Percentiles rank a stretch among this genome's conserved stretches.
These are phyloP conservation scores for Moxostoma hubbsi DNA, from an alignment of 2,797 vertebrate species.

Conservation along the genomic window DNA sequence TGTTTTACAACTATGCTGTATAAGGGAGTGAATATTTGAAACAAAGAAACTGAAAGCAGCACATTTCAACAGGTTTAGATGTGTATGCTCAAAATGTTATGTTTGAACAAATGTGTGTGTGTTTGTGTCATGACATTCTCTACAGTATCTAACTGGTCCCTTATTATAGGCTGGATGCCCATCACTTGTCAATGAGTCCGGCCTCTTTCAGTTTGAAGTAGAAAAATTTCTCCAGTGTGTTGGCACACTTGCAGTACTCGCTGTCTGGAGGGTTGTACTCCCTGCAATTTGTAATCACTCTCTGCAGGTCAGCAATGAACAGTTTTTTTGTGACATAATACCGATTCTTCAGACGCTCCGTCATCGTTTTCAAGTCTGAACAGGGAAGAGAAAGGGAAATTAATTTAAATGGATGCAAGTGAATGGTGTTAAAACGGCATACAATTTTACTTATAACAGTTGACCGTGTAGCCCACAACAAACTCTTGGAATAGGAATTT, in stretches of 20 bases:
- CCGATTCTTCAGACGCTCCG: conserved; percentile 92
- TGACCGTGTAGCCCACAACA: too few relatives aligned
- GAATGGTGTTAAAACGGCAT: too few relatives aligned
- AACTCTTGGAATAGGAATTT: too few relatives aligned
- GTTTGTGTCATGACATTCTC: neutral
- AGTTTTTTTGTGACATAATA: conserved; percentile 99
- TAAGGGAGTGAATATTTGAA: neutral
- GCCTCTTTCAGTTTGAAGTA: conserved; percentile 99
- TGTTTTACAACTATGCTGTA: neutral
- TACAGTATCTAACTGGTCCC: conserved; percentile 21
- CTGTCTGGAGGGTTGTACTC: conserved; percentile 99
- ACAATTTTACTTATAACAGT: too few relatives aligned
- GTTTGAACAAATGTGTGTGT: neutral
- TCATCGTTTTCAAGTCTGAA: conserved; percentile 97
- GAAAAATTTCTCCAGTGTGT: conserved; percentile 98
- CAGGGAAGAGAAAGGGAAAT: neutral
- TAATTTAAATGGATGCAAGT: neutral
- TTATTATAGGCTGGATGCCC: neutral
- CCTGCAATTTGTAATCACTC: conserved; percentile 97
- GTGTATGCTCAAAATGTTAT: too few relatives aligned
- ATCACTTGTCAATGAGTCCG: conserved; percentile 93
- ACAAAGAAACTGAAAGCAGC: conserved; percentile 19
- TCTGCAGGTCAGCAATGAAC: conserved; percentile 96
- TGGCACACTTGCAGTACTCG: conserved; percentile 98
- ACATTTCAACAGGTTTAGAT: conserved; percentile 7